Percentiles rank a stretch among this genome's conserved stretches.
These are phyloP conservation scores for Lepilemur septentrionalis DNA, from an alignment of 2,797 vertebrate species.

Conservation along the genomic window DNA sequence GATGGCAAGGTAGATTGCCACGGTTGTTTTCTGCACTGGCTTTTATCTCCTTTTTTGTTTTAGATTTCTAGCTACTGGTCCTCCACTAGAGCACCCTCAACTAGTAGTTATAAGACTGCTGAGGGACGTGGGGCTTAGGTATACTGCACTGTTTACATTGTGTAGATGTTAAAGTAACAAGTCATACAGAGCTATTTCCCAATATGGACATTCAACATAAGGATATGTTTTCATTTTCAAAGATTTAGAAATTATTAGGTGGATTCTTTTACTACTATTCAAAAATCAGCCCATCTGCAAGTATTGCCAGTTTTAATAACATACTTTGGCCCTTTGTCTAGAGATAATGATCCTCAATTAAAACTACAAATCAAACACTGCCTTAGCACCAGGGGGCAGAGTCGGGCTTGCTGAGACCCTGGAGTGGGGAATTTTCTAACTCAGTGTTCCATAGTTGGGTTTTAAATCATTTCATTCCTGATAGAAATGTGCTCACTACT, in stretches of 20 bases:
- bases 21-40: not conserved
- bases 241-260: not conserved
- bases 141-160: not conserved
- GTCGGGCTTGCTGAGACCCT: conserved; percentile 44
- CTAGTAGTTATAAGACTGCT: not conserved
- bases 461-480: conserved; percentile 2
- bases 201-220: not conserved
- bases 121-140: not conserved
- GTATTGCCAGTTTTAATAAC: not conserved
- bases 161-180: not conserved
- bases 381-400: conserved; percentile 78
- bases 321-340: not conserved
- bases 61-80: not conserved
- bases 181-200: not conserved
- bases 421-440: not conserved
- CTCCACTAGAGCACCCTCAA: not conserved
- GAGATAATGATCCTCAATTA: conserved; percentile 19
- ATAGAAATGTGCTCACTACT: not conserved
- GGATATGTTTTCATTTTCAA: not conserved
- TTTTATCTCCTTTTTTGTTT: not conserved
- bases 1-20: not conserved
- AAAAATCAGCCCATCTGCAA: not conserved
- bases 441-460: not conserved
- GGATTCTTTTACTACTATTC: not conserved
- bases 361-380: conserved; percentile 53